A percentile compares a stretch with the other conserved stretches of the same genome.
Conservation (phyloP, 1,140 invertebrate genomes). For the Microvelia longipes region DNA sequence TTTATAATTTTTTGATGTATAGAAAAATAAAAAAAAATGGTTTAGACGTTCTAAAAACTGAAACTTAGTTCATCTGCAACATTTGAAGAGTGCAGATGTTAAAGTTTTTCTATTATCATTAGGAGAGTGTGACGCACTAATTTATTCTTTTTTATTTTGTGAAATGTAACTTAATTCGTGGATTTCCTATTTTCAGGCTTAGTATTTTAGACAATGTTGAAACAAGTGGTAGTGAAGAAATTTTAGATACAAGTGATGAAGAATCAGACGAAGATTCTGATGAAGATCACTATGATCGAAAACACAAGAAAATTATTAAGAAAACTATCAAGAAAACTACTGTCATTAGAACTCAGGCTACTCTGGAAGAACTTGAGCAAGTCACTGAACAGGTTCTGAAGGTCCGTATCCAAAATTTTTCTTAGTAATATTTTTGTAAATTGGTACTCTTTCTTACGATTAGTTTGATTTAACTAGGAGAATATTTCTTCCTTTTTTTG, state of each 20-base stretch:
- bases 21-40: too few relatives aligned
- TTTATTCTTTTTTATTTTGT: too few relatives aligned
- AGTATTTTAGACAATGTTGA: conserved; percentile 6
- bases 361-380: conserved; percentile 56
- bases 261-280: conserved; percentile 6
- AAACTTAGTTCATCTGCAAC: too few relatives aligned
- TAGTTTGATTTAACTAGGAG: too few relatives aligned
- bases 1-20: too few relatives aligned
- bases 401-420: conserved; percentile 27
- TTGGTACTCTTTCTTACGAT: too few relatives aligned
- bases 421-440: conserved; percentile 8
- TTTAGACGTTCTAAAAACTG: too few relatives aligned
- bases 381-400: conserved; percentile 69
- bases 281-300: conserved; percentile 29
- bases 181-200: conserved; percentile 8
- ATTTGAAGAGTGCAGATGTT: too few relatives aligned
- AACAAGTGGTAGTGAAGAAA: conserved; percentile 18
- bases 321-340: conserved; percentile 27
- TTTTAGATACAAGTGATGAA: conserved; percentile 13
- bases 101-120: too few relatives aligned
- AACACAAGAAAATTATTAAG: conserved; percentile 30
- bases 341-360: conserved; percentile 38
- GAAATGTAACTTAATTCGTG: too few relatives aligned
- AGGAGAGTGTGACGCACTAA: too few relatives aligned
- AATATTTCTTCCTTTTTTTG: too few relatives aligned